Percentiles rank a stretch among this genome's conserved stretches.
These are phyloP conservation scores for Bunonema sp. DNA, from an alignment of 2,888 invertebrate species.

Conservation along the genomic window DNA sequence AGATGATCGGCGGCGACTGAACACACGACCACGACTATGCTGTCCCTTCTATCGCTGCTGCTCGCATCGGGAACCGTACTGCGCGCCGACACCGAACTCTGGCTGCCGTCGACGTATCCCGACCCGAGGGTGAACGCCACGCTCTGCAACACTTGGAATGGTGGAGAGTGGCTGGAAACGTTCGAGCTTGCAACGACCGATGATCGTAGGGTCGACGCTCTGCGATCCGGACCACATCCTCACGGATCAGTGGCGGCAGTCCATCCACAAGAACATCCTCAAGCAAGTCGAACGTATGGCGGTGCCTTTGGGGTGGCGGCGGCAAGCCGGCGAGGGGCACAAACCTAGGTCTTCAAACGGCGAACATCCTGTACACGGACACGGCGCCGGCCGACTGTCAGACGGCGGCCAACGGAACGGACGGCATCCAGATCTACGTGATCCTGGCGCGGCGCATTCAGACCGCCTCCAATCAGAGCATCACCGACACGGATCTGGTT, in stretches of 20 bases:
- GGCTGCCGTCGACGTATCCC: slow-evolving; percentile 32
- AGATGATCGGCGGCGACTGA: no score
- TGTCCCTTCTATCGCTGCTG: slow-evolving; percentile 36
- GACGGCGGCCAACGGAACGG: slow-evolving; percentile 16
- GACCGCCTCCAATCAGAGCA: slow-evolving; percentile 28
- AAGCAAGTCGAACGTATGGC: slow-evolving; percentile 29
- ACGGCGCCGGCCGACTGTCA: slow-evolving; percentile 26
- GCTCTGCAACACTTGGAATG: slow-evolving; percentile 18
- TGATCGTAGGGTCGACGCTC: slow-evolving; percentile 31
- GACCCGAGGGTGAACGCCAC: slow-evolving; percentile 30
- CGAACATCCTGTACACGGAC: slow-evolving; percentile 30
- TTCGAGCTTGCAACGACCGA: no score
- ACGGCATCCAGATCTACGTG: slow-evolving; percentile 27
- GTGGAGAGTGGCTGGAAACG: not conserved
- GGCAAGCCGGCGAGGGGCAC: no score
- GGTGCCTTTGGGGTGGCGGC: no score
- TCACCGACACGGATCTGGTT: slow-evolving; percentile 32
- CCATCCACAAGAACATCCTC: slow-evolving; percentile 27
- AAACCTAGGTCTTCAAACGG: slow-evolving; percentile 15
- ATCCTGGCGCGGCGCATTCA: slow-evolving; percentile 38
- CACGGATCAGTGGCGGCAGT: slow-evolving; percentile 37
- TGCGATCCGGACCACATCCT: slow-evolving; percentile 43
- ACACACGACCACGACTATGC: no score
- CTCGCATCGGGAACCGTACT: slow-evolving; percentile 40
- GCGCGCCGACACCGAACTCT: slow-evolving; percentile 31